phyloP scores from a whole-genome alignment of 2,888 invertebrate genomes.

The Ariolimax columbianus region DNA sequence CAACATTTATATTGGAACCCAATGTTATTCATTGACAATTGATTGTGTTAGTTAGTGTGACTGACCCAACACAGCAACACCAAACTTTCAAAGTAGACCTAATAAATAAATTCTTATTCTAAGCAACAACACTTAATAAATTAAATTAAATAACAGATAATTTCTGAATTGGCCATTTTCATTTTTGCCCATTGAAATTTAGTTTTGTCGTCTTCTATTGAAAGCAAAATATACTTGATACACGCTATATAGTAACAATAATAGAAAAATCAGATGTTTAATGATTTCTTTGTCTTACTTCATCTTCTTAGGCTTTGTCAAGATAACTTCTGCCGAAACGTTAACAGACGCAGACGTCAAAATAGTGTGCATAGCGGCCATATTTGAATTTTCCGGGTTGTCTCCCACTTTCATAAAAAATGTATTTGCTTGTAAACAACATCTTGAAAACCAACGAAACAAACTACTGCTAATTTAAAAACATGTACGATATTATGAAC shows the following conservation, averaged over 20 bases:
- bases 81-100: too few species aligned
- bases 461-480: neutral
- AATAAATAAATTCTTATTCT: neutral
- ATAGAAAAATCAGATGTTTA: neutral
- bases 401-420: neutral
- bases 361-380: neutral
- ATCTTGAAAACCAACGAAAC: neutral
- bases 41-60: too few species aligned
- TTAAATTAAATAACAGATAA: too few species aligned
- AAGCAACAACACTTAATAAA: too few species aligned
- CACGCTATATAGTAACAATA: neutral
- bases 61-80: too few species aligned
- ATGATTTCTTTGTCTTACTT: neutral
- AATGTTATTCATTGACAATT: too few species aligned
- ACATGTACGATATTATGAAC: neutral
- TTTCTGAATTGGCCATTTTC: neutral
- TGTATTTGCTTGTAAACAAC: too few species aligned
- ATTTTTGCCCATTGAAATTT: too few species aligned
- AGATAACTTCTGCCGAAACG: neutral
- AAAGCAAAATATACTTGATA: neutral
- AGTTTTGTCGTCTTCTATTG: neutral
- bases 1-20: too few species aligned
- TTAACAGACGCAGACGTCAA: neutral
- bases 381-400: neutral
- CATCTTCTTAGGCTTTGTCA: conserved; percentile 22